phyloP scores from a whole-genome alignment of 2,888 invertebrate genomes.

The Osmoderma eremita region DNA sequence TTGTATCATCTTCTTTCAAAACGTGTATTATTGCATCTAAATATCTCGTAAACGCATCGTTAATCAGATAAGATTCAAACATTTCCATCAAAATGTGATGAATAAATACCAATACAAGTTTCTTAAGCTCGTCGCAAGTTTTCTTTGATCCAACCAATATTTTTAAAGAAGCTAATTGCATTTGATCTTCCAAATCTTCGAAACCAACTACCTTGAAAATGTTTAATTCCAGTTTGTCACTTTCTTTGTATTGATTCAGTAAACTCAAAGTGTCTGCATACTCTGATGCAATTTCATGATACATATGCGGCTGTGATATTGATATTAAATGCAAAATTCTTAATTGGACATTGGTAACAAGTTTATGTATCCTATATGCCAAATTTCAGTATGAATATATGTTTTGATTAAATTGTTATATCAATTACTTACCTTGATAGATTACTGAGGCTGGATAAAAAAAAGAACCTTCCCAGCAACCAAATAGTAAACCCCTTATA shows the following conservation, averaged over 20 bases:
- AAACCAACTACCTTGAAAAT: slow-evolving; percentile 65
- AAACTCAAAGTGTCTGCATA: slow-evolving; percentile 64
- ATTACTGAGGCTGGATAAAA: slow-evolving; percentile 69
- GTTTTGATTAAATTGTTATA: slow-evolving; percentile 40
- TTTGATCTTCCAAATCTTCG: slow-evolving; percentile 52
- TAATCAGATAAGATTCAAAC: slow-evolving; percentile 44
- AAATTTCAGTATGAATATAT: slow-evolving; percentile 46
- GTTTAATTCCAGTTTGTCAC: slow-evolving; percentile 58
- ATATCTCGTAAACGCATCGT: slow-evolving; percentile 46
- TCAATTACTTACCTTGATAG: slow-evolving; percentile 62
- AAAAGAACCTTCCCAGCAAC: slow-evolving; percentile 75
- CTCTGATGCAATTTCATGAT: slow-evolving; percentile 64
- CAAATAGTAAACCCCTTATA: slow-evolving; percentile 71
- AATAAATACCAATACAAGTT: slow-evolving; percentile 54
- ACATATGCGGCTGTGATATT: slow-evolving; percentile 66
- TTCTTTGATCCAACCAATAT: slow-evolving; percentile 52
- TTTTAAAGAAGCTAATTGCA: slow-evolving; percentile 55
- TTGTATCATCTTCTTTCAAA: slow-evolving; percentile 46
- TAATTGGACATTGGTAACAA: slow-evolving; percentile 68
- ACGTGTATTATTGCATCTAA: slow-evolving; percentile 53
- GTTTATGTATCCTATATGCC: slow-evolving; percentile 64
- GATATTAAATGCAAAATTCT: slow-evolving; percentile 68
- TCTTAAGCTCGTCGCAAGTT: slow-evolving; percentile 52
- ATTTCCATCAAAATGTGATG: slow-evolving; percentile 50
- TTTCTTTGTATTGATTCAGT: slow-evolving; percentile 64